Evolutionary conservation across 2,113 vertebrate genomes (phyloP), one percentile per base, ranked within the genome.

Genomic region (Sisor rabdophorus): DNA sequence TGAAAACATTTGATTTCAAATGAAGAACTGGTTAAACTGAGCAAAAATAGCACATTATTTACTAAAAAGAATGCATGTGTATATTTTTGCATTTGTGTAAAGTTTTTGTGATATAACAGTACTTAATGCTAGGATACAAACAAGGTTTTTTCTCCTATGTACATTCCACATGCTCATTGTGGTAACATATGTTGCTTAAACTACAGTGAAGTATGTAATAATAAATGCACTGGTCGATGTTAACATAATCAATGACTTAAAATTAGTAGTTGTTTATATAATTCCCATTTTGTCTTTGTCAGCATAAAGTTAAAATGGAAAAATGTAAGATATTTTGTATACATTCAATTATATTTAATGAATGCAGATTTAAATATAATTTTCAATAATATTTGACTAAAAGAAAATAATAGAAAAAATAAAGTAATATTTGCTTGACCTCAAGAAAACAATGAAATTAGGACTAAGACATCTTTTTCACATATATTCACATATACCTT

Each of bases 271-370:
- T 79, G 60, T 53, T 68, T 68, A 58, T 32, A 73, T 50, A 75
- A 72, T 75, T 32, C 61, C 60, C 65, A 55, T 56, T 32, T 50
- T 54, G 59, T 20, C 50, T 74, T 80, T 79, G 81, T 53, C 59
- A 70, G 50, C 54, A 65, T 15, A 30, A 6, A n/a, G 30, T 26
- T 50, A 15, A 82, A 54, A 68, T 52, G 69, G 76, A 72, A 84
- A 89, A 92, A 88, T 88, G 90, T 89, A 90, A 84, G 82, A 87
- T 84, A 81, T 68, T 87, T 87, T 84, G 81, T 89, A 86, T 83
- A 88, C 84, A 85, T 86, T 84, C 88, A 85, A 86, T 85, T 82
- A 87, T 80, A 87, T 88, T 90, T 83, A 88, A 86, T 84, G 80
- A 85, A 85, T 81, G 71, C 63, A 79, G 58, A 50, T 88, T 84